Percentiles rank a stretch among this genome's conserved stretches.
phyloP scores from a whole-genome alignment of 2,888 invertebrate species.

The Schizaphis graminum region DNA sequence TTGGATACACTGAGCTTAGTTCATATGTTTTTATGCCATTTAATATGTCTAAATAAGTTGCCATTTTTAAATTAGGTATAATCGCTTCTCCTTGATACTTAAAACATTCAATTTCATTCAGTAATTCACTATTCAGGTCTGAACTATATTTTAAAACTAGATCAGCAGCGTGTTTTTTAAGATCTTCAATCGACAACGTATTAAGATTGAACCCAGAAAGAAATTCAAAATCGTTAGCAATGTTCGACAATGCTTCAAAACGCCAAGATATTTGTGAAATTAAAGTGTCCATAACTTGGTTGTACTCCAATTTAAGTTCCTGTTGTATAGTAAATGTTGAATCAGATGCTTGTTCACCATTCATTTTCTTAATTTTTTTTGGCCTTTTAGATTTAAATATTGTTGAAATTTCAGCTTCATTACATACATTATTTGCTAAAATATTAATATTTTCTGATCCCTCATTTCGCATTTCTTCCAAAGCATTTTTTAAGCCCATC shows the following conservation, averaged over 20 bases:
- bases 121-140: slow-evolving; percentile 14
- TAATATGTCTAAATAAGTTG: slow-evolving; percentile 9
- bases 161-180: slow-evolving; percentile 21
- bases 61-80: slow-evolving; percentile 11
- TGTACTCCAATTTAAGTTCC: not conserved
- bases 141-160: slow-evolving; percentile 29
- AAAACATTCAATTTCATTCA: slow-evolving; percentile 24
- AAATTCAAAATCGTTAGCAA: no score
- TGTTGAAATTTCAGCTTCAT: not conserved
- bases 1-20: no score
- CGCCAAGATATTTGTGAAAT: no score
- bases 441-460: not conserved
- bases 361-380: not conserved
- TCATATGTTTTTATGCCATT: not conserved
- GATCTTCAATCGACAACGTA: slow-evolving; percentile 25
- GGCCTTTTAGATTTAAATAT: not conserved
- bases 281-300: not conserved
- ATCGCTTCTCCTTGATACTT: slow-evolving; percentile 23
- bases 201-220: no score
- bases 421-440: not conserved
- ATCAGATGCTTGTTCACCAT: not conserved
- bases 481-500: no score
- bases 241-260: no score
- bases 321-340: not conserved
- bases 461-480: no score